Percentiles rank a stretch among this genome's conserved stretches.
Conservation (phyloP, 35 echinoderm and acorn worm species). For the Holothuria glaberrima region DNA sequence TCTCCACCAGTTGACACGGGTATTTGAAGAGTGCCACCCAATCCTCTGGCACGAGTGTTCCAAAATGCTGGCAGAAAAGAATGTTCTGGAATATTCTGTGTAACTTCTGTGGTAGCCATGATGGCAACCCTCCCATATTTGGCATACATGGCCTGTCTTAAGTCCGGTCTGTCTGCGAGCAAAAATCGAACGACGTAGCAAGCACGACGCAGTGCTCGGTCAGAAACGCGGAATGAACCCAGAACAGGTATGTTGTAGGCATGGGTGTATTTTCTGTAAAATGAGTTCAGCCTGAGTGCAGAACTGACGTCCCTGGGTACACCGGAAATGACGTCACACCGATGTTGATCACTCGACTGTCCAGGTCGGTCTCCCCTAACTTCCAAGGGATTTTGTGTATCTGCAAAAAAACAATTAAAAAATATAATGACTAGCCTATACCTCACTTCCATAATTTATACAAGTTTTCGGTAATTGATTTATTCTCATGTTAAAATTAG, state of each 20-base stretch:
- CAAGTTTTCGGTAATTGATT: no score
- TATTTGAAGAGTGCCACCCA: no score
- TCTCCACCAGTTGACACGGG: slow-evolving; percentile 35
- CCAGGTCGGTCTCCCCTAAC: no score
- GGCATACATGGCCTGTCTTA: slow-evolving; percentile 71
- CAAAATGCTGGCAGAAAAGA: slow-evolving; percentile 53
- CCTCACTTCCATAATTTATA: no score
- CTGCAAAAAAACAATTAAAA: no score
- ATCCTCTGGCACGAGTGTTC: no score
- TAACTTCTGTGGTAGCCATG: slow-evolving; percentile 71
- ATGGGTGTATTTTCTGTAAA: no score
- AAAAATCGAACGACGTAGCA: slow-evolving; percentile 79
- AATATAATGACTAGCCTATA: no score
- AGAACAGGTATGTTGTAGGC: no score
- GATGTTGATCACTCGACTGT: slow-evolving; percentile 49
- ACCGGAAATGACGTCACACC: slow-evolving; percentile 62
- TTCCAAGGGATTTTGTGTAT: no score
- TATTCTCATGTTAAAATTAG: no score
- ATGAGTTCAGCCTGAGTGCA: slow-evolving; percentile 12
- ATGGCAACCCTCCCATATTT: slow-evolving; percentile 71
- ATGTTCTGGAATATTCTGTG: slow-evolving; percentile 77
- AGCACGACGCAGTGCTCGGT: slow-evolving; percentile 67
- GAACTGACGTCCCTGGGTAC: slow-evolving; percentile 64
- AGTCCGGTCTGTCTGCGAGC: slow-evolving; percentile 66
- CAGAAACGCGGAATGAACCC: no score